Evolutionary conservation across 2,113 vertebrate species (phyloP), one percentile per base, ranked within the genome.

Genomic region (Megaceryle maxima): DNA sequence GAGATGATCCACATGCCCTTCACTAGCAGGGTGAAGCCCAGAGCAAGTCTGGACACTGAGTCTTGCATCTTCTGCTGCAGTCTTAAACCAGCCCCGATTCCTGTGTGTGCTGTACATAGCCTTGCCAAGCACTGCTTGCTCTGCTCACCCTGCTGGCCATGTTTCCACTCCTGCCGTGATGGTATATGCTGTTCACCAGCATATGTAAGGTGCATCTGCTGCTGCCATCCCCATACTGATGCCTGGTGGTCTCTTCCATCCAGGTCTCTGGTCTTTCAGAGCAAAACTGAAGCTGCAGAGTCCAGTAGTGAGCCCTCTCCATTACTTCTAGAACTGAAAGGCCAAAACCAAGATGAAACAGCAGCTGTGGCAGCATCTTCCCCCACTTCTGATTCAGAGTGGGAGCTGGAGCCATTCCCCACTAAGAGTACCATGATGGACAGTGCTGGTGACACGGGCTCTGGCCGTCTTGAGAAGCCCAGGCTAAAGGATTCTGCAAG

Each of bases 1-100:
- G 97, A 97, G 59, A 97, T 97, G 95, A 98, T 99, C 33, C 92
- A 88, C 11, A 56, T 92, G 77, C 92, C 96, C 35, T 90, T 97
- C 51, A 80, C 51, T 64, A 95, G 81, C 81, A 89, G 92, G 22
- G 9, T 62, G 55, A 92, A 78, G 44, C 19, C 29, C 59, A 60
- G 33, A 72, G 63, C 22, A 67, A 75, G 39, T 15, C 43, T 5
- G 3, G 48, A 83, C 2, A 6, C 68, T 13, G 43, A 80, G 15
- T 88, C 60, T 29, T 83, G 77, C 67, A 29, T 53, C 37, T 94
- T 91, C 28, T 68, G 91, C 28, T 94, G 90, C 53, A 68, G 81
- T 66, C 83, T 56, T 51, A 69, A 81, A 33, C 4, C 66, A 39
- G 59, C 62, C 39, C 62, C 59, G 1, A 13, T 51, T 48, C 8